Percentiles rank a stretch among this genome's conserved stretches.
Evolutionary conservation across 2,113 vertebrate genomes (phyloP).

Genomic region (Brachypodius melanocephalos): DNA sequence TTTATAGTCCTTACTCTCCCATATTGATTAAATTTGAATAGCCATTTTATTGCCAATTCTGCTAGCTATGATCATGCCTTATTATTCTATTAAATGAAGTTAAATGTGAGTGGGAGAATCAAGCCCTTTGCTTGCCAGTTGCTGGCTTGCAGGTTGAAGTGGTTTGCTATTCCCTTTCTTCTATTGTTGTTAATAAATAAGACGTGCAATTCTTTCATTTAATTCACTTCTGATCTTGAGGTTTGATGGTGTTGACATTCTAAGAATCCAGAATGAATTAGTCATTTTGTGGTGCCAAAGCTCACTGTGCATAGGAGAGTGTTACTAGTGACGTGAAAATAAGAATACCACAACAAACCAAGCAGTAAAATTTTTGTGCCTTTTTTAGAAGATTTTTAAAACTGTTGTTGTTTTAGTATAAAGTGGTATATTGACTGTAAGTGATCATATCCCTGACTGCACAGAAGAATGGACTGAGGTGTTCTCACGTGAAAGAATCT

Average conservation of each 20-base stretch:
- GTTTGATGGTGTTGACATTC: neutral
- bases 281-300: slow-evolving; percentile 15
- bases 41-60: slow-evolving; percentile 60
- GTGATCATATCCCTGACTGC: neutral
- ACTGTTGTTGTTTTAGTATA: neutral
- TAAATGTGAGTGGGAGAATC: neutral
- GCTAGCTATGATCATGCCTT: neutral
- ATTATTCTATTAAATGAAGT: neutral
- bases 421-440: neutral
- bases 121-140: neutral
- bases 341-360: neutral
- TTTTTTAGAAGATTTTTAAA: neutral
- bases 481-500: neutral
- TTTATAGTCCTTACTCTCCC: slow-evolving; percentile 26
- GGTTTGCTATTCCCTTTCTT: neutral
- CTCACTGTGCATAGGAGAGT: neutral
- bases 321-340: neutral
- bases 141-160: neutral
- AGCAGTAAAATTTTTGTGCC: neutral
- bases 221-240: neutral
- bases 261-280: slow-evolving; percentile 12
- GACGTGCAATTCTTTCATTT: neutral
- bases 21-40: slow-evolving; percentile 40
- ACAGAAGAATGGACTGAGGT: neutral
- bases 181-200: neutral